Percentiles rank a stretch among this genome's conserved stretches.
These are phyloP conservation scores for Probaryconus sp. DNA, from an alignment of 1,140 invertebrate genomes.

Conservation along the genomic window DNA sequence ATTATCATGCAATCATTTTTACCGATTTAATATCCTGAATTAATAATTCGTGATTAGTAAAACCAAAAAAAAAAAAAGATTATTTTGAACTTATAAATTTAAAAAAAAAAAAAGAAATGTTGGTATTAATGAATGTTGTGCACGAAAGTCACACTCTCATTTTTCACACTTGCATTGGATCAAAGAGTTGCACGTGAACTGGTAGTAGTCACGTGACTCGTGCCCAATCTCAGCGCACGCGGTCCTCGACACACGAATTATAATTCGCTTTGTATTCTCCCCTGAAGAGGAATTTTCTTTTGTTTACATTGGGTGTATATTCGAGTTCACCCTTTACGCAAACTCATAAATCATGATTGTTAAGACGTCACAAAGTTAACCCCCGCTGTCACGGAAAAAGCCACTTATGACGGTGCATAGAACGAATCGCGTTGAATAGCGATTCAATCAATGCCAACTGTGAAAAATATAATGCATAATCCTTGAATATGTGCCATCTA, in stretches of 20 bases:
- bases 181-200: no score
- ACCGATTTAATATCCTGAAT: no score
- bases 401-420: constrained; percentile 16
- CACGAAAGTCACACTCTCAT: no score
- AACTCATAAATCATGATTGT: constrained; percentile 36
- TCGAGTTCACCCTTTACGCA: constrained; percentile 27
- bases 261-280: constrained; percentile 17
- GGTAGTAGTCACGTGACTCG: constrained; percentile 3
- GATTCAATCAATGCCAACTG: constrained; percentile 20
- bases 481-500: no score
- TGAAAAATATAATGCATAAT: no score
- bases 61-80: no score
- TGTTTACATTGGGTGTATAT: constrained; percentile 26
- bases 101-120: no score
- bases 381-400: constrained; percentile 30
- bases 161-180: no score
- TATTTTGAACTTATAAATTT: no score
- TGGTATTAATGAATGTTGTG: no score
- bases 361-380: constrained; percentile 31
- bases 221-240: not conserved
- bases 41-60: no score
- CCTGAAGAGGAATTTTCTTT: constrained; percentile 22
- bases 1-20: no score
- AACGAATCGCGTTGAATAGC: constrained; percentile 13
- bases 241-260: constrained; percentile 3